Evolutionary conservation across 2,888 invertebrate species (phyloP), one percentile per base, ranked within the genome.

Genomic region (Ectobius pallidus): DNA sequence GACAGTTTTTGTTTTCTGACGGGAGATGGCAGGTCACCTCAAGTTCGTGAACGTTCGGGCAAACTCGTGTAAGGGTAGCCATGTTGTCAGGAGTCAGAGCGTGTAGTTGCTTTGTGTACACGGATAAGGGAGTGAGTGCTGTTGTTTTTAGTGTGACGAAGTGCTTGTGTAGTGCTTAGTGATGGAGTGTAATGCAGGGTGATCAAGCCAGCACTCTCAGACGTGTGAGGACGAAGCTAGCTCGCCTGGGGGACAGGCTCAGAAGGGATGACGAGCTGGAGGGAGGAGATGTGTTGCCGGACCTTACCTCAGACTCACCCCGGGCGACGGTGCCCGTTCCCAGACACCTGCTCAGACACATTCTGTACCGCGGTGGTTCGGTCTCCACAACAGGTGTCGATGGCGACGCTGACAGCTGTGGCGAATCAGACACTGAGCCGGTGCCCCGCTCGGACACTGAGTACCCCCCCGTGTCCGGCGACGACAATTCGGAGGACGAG

Each of bases 341-440:
- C 11, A 42, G 75, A 58, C 77, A 77, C 44, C 73, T 77, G 46
- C 71, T 77, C 30, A 70, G 76, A 3, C 77, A 76, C 44, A 75
- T 77, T n/a, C 69, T 77, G 27, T 72, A 73, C 67, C 69, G 73
- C 18, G 72, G 55, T 65, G 44, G 55, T 58, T 67, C 72, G 52
- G 44, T 39, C 18, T 25, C 49, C 78, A 27, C 44, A 46, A 27
- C 44, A 30, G 65, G 65, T 65, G 32, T 78, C 76, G 73, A 78
- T 61, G n/a, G 77, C 77, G 39, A 73, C 78, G 49, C 78, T 75
- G 16, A 72, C 76, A 3, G 75, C 79, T 55, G 69, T 25, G 27
- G 61, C 22, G 69, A 69, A 18, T 55, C 69, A 18, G 73, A 79
- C 79, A 73, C 78, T 62, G 69, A 76, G 78, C 61, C 30, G 3